These are phyloP conservation scores for Caenorhabditis sulstoni DNA, from an alignment of 2,888 invertebrate species.

Conservation along the genomic window DNA sequence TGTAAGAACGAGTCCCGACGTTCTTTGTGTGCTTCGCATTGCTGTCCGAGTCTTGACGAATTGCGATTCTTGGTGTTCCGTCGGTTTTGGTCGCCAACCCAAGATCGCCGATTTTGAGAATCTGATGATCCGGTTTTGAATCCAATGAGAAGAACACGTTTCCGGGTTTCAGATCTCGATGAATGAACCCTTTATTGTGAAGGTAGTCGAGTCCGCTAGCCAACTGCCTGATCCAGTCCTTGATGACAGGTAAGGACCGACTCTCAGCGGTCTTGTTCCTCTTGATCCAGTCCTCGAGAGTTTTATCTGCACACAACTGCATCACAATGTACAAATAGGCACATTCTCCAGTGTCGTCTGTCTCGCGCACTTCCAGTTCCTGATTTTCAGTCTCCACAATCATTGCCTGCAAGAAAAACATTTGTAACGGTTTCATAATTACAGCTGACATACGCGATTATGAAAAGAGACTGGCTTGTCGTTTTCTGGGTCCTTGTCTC, in stretches of 20 bases:
- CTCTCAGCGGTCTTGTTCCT: conserved; percentile 60
- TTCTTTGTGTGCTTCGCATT: conserved; percentile 82
- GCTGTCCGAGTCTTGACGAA: conserved; percentile 17
- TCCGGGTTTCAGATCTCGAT: conserved; percentile 85
- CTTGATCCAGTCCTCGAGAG: conserved; percentile 91
- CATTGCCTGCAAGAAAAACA: conserved; percentile 39
- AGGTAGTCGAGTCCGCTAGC: conserved; percentile 96
- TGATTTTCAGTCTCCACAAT: conserved; percentile 50
- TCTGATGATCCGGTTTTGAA: conserved; percentile 83
- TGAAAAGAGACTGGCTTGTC: conserved; percentile 27
- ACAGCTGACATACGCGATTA: conserved; percentile 20
- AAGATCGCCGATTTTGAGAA: conserved; percentile 96
- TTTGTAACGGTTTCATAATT: background rate
- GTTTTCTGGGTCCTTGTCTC: conserved; percentile 7
- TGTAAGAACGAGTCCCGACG: conserved; percentile 94
- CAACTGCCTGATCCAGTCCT: conserved; percentile 88
- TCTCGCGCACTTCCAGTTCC: conserved; percentile 46
- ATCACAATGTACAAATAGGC: conserved; percentile 61
- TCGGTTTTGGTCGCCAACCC: conserved; percentile 89
- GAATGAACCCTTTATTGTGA: conserved; percentile 92
- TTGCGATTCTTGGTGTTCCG: conserved; percentile 24
- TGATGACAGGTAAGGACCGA: conserved; percentile 48
- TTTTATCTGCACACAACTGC: conserved; percentile 81
- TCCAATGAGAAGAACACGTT: conserved; percentile 95
- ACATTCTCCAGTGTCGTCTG: conserved; percentile 27